Conservation (phyloP, 2,113 vertebrate genomes). For the Dolichallabes microphthalmus region DNA sequence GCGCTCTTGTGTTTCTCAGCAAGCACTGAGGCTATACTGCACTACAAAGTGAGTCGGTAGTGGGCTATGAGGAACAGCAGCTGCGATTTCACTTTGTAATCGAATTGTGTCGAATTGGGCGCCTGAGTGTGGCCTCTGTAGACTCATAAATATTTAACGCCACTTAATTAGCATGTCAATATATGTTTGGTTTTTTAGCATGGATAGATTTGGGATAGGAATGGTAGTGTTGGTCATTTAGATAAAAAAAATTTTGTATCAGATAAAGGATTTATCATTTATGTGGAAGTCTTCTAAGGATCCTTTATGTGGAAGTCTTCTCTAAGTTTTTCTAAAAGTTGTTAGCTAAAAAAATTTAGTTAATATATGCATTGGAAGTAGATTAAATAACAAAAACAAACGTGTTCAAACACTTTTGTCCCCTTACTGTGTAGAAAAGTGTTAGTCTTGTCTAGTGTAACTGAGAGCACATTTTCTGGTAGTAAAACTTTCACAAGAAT, state of each 20-base stretch:
- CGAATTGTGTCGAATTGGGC: neutral
- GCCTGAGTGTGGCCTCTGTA: neutral
- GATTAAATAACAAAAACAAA: neutral
- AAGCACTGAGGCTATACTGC: conserved; percentile 3
- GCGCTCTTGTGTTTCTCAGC: conserved; percentile 13
- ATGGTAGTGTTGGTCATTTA: neutral
- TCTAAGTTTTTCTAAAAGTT: neutral
- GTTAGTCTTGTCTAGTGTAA: neutral
- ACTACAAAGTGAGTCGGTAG: neutral
- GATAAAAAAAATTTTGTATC: neutral
- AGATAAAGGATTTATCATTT: neutral
- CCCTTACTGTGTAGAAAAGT: neutral
- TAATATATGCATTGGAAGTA: neutral
- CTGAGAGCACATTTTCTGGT: neutral
- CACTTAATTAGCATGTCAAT: conserved; percentile 19
- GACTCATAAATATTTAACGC: conserved; percentile 1
- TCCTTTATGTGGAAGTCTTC: neutral
- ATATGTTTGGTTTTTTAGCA: neutral
- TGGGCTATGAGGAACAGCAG: conserved; percentile 3
- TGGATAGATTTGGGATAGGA: neutral
- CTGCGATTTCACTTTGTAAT: conserved; percentile 4
- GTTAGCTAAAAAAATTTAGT: neutral
- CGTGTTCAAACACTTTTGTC: neutral
- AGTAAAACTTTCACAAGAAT: neutral
- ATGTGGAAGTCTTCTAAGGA: neutral